Percentiles rank a stretch among this genome's conserved stretches.
phyloP scores from a whole-genome alignment of 2,888 invertebrate species.

The Agrochola macilenta region DNA sequence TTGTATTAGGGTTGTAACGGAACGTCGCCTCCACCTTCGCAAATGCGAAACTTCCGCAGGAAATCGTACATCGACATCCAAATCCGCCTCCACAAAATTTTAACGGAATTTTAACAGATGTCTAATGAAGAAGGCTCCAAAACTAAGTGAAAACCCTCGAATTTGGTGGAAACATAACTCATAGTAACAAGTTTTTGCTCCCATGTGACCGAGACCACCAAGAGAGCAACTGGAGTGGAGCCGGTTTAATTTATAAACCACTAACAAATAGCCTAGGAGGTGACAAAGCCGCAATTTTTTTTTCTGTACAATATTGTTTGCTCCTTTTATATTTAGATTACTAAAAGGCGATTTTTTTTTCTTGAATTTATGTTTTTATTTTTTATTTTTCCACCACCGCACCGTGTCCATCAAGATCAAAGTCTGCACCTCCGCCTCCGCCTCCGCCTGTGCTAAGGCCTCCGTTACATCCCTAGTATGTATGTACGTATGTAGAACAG shows the following conservation, averaged over 20 bases:
- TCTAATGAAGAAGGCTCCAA: neutral
- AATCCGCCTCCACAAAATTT: neutral
- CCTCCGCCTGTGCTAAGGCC: neutral
- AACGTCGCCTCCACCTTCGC: neutral
- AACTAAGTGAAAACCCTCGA: neutral
- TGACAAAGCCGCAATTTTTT: neutral
- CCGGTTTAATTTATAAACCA: neutral
- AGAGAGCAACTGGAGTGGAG: neutral
- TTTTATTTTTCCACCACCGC: neutral
- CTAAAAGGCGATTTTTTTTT: neutral
- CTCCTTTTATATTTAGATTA: neutral
- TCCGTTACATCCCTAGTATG: neutral
- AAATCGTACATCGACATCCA: too few species aligned
- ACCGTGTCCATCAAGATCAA: too few species aligned
- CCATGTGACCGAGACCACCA: neutral
- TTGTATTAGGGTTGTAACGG: neutral
- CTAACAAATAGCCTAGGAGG: neutral
- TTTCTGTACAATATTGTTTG: neutral
- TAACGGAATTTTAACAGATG: neutral
- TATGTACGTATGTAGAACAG: constrained; percentile 23
- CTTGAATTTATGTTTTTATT: neutral
- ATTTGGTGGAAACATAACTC: neutral
- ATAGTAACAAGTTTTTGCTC: neutral
- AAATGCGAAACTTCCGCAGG: neutral
- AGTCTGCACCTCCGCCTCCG: neutral